phyloP scores from a whole-genome alignment of 2,888 invertebrate species.

The Hermaeophaga mercurialis region DNA sequence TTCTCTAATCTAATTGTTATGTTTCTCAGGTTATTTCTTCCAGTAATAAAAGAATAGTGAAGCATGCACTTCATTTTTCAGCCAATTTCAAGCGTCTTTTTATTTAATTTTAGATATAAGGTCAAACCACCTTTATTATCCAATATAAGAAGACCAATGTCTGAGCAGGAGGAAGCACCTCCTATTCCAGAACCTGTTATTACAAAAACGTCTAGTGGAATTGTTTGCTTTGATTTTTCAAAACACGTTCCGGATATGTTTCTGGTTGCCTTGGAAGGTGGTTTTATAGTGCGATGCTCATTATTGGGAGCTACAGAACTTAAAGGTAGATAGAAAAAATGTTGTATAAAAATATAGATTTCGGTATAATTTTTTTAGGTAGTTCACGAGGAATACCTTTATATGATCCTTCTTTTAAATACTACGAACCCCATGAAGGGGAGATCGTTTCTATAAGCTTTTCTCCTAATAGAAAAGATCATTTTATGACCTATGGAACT shows the following conservation, averaged over 20 bases:
- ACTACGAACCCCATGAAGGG: slow-evolving; percentile 54
- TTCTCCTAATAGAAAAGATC: slow-evolving; percentile 53
- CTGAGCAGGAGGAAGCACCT: slow-evolving; percentile 11
- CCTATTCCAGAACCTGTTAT: slow-evolving; percentile 21
- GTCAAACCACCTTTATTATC: slow-evolving; percentile 50
- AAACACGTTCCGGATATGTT: slow-evolving; percentile 52
- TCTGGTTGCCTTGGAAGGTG: slow-evolving; percentile 57
- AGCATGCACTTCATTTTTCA: no score
- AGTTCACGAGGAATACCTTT: slow-evolving; percentile 45
- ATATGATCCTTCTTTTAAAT: slow-evolving; percentile 54
- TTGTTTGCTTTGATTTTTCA: slow-evolving; percentile 56
- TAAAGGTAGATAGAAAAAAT: slow-evolving; percentile 42
- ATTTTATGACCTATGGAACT: slow-evolving; percentile 54
- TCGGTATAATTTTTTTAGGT: no score
- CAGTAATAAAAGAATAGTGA: no score
- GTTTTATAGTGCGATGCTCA: slow-evolving; percentile 55
- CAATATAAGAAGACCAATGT: slow-evolving; percentile 1
- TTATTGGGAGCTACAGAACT: slow-evolving; percentile 50
- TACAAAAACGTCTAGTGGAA: slow-evolving; percentile 48
- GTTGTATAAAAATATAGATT: no score
- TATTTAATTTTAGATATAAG: slow-evolving; percentile 47
- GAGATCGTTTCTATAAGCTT: slow-evolving; percentile 51
- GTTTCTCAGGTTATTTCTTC: no score
- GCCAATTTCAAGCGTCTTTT: no score
- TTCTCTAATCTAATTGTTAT: no score